Evolutionary conservation across 2,113 vertebrate species (phyloP).

Genomic region (Gallinago undulata): DNA sequence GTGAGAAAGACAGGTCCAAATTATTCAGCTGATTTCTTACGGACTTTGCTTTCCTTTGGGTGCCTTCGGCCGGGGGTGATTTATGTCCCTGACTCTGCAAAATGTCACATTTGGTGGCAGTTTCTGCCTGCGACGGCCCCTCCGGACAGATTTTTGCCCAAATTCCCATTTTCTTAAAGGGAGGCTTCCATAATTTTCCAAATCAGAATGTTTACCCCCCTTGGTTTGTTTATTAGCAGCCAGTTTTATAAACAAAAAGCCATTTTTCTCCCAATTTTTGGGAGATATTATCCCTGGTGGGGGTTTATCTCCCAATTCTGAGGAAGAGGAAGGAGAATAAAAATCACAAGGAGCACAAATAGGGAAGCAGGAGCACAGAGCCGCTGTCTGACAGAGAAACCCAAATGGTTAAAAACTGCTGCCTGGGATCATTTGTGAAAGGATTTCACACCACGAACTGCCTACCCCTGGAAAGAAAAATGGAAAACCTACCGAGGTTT

Average conservation of each 20-base stretch:
- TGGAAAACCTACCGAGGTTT: neutral
- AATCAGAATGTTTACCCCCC: neutral
- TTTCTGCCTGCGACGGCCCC: neutral
- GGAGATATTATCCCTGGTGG: too few relatives aligned
- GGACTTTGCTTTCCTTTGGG: neutral
- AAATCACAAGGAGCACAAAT: neutral
- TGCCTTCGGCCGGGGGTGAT: neutral
- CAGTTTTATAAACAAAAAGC: neutral
- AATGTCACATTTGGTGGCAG: neutral
- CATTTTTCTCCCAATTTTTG: neutral
- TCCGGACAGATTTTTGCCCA: neutral
- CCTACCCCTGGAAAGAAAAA: neutral
- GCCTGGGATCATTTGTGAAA: neutral
- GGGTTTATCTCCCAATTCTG: slow-evolving; percentile 19
- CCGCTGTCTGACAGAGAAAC: neutral
- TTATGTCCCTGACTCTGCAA: neutral
- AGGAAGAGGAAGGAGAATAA: neutral
- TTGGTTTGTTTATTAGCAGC: neutral
- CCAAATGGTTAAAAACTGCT: neutral
- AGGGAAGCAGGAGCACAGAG: neutral
- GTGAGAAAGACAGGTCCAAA: neutral
- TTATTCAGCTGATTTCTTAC: neutral
- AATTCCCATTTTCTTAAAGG: neutral
- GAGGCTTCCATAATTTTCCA: neutral
- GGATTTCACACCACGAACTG: neutral